Base-by-base conservation (phyloP, 2,113 vertebrate species). In the Syngnathus floridae region DNA sequence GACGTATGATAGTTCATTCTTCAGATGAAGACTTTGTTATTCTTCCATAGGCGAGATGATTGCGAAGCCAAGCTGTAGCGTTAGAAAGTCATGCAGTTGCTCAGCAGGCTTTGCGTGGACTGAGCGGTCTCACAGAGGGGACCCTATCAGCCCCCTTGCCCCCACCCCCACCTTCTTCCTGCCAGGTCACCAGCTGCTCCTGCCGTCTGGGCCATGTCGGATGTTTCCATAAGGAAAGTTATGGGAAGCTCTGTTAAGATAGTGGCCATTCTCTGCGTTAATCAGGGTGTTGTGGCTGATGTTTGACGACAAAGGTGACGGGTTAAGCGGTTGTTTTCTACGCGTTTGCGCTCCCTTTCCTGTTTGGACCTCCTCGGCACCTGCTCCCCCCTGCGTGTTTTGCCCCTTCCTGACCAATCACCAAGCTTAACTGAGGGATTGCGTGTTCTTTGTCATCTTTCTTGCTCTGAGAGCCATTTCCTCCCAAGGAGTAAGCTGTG, bases 171-270 rank as follows among this genome's bases (percentile, higher is more conserved):
- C 49, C 49, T 21, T 31, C 52, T 54, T 54, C 51, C 21, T 54
- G 51, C 51, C 78, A 77, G 77, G 80, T 87, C 78, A 86, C 82
- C 84, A 79, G 82, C 79, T 89, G 88, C 82, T 88, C 86, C 81
- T 73, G 70, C 70, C 71, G 83, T 84, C 78, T 82, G 69, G 75
- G 73, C 79, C 81, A 84, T 6, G 35, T 76, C 56, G 78, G 85
- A 87, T 90, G 90, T 91, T 89, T 85, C 71, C 87, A 73, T 76
- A 66, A 61, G 81, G 87, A 90, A 88, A 83, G 88, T 89, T 90
- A 86, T 88, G 82, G 88, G 87, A 89, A 90, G 78, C 81, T 80
- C 36, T 7, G 78, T 71, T 62, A 64, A 70, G 87, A 89, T 87
- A 84, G 74, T 82, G 74, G 38, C 19, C 54, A 76, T 78, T 77